A percentile compares a stretch with the other conserved stretches of the same genome.
Evolutionary conservation across 2,797 vertebrate genomes (phyloP).

Genomic region (Pelochelys cantorii): DNA sequence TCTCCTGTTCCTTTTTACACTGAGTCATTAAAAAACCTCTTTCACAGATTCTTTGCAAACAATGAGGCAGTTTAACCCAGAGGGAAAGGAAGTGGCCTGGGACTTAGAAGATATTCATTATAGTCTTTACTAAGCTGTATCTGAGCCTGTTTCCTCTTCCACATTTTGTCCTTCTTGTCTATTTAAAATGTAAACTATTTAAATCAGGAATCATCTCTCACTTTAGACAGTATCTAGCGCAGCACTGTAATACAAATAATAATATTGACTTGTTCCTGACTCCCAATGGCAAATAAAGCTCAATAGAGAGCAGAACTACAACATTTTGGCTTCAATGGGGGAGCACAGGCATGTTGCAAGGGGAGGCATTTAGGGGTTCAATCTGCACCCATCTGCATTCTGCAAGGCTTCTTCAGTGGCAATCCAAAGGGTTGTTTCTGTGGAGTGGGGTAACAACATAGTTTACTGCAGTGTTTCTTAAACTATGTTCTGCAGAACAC

Average conservation of each 20-base stretch:
- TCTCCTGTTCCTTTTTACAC: background rate
- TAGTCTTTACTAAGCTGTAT: background rate
- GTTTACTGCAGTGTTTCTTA: background rate
- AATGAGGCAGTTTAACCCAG: background rate
- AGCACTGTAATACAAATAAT: fast-evolving
- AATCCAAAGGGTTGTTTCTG: background rate
- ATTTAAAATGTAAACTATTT: background rate
- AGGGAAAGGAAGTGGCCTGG: background rate
- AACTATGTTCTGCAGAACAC: too few relatives aligned
- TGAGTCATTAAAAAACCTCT: background rate
- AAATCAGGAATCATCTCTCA: background rate
- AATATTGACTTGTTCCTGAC: background rate
- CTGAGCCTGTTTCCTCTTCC: background rate
- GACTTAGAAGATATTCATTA: background rate
- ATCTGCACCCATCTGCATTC: background rate
- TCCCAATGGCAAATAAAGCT: fast-evolving
- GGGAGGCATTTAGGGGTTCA: background rate
- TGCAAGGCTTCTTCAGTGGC: background rate
- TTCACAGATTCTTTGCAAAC: background rate
- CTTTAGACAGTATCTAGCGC: background rate
- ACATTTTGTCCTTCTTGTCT: background rate
- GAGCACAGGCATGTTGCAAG: fast-evolving
- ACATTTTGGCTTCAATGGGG: background rate
- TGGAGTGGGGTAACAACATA: background rate
- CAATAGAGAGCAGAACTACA: fast-evolving